Conservation (phyloP, 2,797 vertebrate genomes). For the Lindbergichthys nudifrons region DNA sequence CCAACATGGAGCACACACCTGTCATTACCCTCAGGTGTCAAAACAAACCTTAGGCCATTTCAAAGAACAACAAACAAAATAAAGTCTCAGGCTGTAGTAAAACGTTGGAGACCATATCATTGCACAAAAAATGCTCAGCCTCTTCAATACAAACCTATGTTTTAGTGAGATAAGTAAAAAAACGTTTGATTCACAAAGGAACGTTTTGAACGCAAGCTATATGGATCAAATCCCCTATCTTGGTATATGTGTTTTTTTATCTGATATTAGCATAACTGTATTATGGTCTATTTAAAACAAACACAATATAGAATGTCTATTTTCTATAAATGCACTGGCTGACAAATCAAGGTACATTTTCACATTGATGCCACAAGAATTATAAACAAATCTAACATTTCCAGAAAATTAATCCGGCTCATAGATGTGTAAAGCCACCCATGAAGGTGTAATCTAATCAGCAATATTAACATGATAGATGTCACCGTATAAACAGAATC, state of each 20-base stretch:
- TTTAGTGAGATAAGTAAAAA: not conserved
- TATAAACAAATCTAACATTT: not conserved
- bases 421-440: constrained; percentile 17
- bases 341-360: not conserved
- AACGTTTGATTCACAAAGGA: too few species aligned
- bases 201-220: not conserved
- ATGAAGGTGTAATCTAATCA: constrained; percentile 7
- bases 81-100: not conserved
- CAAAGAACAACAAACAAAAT: not conserved
- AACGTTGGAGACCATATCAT: not conserved
- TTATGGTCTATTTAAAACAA: not conserved
- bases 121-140: not conserved
- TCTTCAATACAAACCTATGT: not conserved
- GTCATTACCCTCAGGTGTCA: constrained; percentile 3
- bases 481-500: constrained; percentile 31
- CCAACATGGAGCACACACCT: not conserved
- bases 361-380: not conserved
- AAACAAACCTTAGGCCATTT: constrained; percentile 8
- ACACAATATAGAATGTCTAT: not conserved
- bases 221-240: not conserved
- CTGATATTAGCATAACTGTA: not conserved
- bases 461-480: constrained; percentile 7
- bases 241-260: not conserved
- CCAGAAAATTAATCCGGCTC: not conserved
- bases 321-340: not conserved